These are phyloP conservation scores for Micoletzkya japonica DNA, from an alignment of 2,888 invertebrate genomes.

Conservation along the genomic window DNA sequence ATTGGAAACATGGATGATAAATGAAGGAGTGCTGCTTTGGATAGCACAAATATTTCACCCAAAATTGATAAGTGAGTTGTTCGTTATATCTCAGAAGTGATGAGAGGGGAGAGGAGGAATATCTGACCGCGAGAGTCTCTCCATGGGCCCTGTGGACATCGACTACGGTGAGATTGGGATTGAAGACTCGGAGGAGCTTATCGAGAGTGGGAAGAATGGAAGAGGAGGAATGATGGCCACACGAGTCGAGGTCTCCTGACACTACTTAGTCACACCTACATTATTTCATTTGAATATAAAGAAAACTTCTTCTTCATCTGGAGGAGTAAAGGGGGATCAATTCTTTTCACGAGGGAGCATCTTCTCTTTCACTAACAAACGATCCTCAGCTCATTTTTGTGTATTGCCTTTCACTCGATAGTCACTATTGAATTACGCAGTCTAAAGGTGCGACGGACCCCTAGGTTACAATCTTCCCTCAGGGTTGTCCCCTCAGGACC, in stretches of 20 bases:
- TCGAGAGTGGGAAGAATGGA: conserved; percentile 39
- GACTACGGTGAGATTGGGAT: conserved; percentile 38
- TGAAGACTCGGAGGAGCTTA: conserved; percentile 38
- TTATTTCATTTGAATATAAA: too few species aligned
- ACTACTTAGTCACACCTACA: neutral
- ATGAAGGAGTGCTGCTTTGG: too few species aligned
- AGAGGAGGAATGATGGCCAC: conserved; percentile 38
- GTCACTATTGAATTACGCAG: too few species aligned
- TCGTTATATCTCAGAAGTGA: neutral
- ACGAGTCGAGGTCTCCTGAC: conserved; percentile 45
- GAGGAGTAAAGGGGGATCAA: too few species aligned
- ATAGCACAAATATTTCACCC: too few species aligned
- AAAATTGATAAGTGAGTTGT: neutral
- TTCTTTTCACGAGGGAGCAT: neutral
- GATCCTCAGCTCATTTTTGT: too few species aligned
- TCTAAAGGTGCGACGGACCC: too few species aligned
- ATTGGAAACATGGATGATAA: too few species aligned
- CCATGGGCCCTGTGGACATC: conserved; percentile 23
- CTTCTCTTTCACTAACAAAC: neutral
- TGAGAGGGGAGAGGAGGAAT: neutral
- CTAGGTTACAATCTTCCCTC: neutral
- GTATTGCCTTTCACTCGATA: too few species aligned
- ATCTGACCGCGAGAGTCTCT: conserved; percentile 11
- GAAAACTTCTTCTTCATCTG: too few species aligned
- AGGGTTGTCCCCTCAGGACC: neutral